Evolutionary conservation across 2,797 vertebrate species (phyloP).

Genomic region (Varecia variegata): DNA sequence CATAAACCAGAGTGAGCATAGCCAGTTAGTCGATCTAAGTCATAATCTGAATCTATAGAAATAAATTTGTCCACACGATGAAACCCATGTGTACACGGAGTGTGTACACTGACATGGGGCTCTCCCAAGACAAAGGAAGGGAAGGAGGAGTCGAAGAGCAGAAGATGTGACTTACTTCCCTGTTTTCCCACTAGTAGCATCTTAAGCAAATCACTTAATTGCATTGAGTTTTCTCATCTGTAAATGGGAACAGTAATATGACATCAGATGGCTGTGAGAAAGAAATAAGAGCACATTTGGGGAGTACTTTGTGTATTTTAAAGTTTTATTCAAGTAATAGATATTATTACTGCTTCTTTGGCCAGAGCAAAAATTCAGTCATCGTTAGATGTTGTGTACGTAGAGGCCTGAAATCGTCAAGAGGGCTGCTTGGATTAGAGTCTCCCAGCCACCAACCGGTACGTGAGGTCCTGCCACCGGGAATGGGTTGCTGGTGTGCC

Average conservation of each 20-base stretch:
- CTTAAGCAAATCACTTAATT: neutral
- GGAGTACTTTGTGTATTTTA: neutral
- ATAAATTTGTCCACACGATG: neutral
- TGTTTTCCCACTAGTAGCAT: neutral
- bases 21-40: neutral
- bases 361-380: neutral
- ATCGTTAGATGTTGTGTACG: neutral
- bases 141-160: neutral
- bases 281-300: neutral
- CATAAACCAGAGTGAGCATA: neutral
- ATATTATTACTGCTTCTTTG: neutral
- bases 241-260: neutral
- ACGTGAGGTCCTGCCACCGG: fast-evolving
- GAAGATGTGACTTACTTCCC: neutral
- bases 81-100: neutral
- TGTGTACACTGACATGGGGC: neutral
- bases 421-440: neutral
- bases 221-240: neutral
- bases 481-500: neutral
- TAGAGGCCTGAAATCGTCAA: neutral
- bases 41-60: neutral
- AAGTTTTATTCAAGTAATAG: neutral
- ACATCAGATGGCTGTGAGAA: neutral
- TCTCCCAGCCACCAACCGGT: too few relatives aligned
- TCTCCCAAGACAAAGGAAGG: neutral